Evolutionary conservation across 1,140 invertebrate species (phyloP), one percentile per base, ranked within the genome.

Genomic region (Bacillus rossius): DNA sequence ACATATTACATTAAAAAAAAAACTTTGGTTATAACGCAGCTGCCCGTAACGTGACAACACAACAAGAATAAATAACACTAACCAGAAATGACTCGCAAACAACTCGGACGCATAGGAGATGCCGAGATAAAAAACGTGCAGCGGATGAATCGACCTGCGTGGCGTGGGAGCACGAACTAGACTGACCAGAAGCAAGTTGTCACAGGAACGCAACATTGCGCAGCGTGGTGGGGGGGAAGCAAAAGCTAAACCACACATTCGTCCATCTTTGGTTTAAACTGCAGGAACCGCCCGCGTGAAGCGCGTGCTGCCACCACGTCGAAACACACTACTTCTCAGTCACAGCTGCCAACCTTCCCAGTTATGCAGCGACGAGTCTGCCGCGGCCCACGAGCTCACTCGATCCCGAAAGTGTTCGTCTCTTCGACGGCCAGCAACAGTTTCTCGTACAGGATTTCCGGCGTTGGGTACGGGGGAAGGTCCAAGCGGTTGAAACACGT

Each of bases 401-500:
- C 96, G 69, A 99, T 98, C 61, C 94, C 94, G 79, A 98, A 98
- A 10, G 93, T 96, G 72, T 94, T 96, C 14, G 94, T 97, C 77
- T 98, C 96, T 75, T 98, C 94, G 23, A 98, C 94, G 45, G 96
- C 96, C 61, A 96, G 79, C 40, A 96, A 80, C 10, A 98, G 77
- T 75, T 99, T 99, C 73, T 97, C 94, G 70, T 94, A 89, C 34
- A 98, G 83, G 70, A 94, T 87, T 69, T 96, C 92, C 47, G 86
- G 91, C 1, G 92, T 94, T 48, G 92, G 90, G 79, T 98, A 98
- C 1, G 94, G 91, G 45, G 96, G 96, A 59, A 98, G 80, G 77
- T 98, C 96, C 64, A 99, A 78, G 5, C 96, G 84, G 79, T 99
- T 99, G 79, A 98, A 98, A 76, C 96, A 98, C 0, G 96, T 98